Conservation (phyloP, 2,888 invertebrate genomes). For the Drosophila dives region DNA sequence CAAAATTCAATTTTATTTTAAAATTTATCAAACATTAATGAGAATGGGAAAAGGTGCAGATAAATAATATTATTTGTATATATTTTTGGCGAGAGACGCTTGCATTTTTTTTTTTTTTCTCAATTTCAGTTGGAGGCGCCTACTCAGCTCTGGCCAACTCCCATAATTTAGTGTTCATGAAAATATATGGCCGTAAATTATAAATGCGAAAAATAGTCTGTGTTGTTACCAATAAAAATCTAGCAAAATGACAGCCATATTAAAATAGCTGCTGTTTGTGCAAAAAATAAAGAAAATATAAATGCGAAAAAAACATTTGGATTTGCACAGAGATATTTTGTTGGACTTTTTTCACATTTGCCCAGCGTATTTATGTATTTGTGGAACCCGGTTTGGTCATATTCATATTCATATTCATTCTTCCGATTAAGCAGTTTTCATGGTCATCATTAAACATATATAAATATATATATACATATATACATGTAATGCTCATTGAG, state of each 20-base stretch:
- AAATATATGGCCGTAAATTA: conserved; percentile 73
- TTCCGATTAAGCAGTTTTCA: conserved; percentile 80
- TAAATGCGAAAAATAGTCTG: conserved; percentile 77
- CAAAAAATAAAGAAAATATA: conserved; percentile 50
- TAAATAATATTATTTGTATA: not conserved
- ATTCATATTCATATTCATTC: conserved; percentile 68
- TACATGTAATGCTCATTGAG: conserved; percentile 53
- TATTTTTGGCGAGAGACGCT: conserved; percentile 4
- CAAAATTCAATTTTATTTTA: not conserved
- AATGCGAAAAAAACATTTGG: conserved; percentile 50
- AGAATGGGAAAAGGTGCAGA: not conserved
- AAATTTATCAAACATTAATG: conserved; percentile 21
- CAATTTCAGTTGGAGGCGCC: conserved; percentile 42
- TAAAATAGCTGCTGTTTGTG: conserved; percentile 77
- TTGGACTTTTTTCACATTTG: conserved; percentile 48
- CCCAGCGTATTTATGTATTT: conserved; percentile 65
- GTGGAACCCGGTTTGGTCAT: conserved; percentile 43
- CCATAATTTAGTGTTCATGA: conserved; percentile 78
- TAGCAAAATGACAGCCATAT: conserved; percentile 67
- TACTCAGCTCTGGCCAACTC: conserved; percentile 44
- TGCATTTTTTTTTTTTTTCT: conserved; percentile 44
- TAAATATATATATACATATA: not conserved
- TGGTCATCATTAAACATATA: conserved; percentile 72
- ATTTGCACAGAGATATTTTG: conserved; percentile 64
- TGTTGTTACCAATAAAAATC: conserved; percentile 67